Evolutionary conservation across 1,140 invertebrate genomes (phyloP).

Genomic region (Pygmarrhopalites habei): DNA sequence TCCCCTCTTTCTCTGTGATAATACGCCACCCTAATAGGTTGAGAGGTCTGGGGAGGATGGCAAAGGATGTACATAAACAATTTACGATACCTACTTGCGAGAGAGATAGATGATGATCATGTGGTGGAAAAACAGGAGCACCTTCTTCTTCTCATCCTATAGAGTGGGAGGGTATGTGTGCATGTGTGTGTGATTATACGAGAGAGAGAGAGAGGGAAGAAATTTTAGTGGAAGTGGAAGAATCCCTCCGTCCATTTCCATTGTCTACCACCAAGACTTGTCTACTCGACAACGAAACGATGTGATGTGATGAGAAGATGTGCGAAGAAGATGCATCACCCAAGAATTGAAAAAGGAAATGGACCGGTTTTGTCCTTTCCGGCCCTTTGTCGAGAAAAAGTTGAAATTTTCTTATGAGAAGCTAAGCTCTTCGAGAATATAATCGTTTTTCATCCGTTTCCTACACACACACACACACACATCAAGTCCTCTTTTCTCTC

Average conservation of each 20-base stretch:
- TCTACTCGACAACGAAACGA: not conserved
- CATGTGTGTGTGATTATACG: not conserved
- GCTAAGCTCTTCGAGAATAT: conserved; percentile 15
- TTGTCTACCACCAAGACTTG: not conserved
- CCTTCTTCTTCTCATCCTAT: too few species aligned
- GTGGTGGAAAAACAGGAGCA: too few species aligned
- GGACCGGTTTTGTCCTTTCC: conserved; percentile 37
- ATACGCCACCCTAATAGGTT: too few species aligned
- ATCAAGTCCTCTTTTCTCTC: conserved; percentile 15
- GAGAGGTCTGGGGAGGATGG: too few species aligned
- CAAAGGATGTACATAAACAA: too few species aligned
- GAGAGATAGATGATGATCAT: too few species aligned
- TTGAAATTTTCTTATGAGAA: conserved; percentile 34
- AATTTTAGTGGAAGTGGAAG: not conserved
- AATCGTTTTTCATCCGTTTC: conserved; percentile 28
- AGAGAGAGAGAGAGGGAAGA: not conserved
- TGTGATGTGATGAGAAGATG: conserved; percentile 19
- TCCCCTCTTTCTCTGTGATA: not conserved
- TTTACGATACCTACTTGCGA: too few species aligned
- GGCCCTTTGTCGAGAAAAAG: conserved; percentile 27
- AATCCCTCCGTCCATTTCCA: not conserved
- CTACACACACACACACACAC: not conserved
- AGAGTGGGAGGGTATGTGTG: not conserved
- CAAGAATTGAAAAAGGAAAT: conserved; percentile 31
- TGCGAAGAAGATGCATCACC: conserved; percentile 14